Percentiles rank a stretch among this genome's conserved stretches.
phyloP scores from a whole-genome alignment of 2,888 invertebrate species.

The Palloptera scutellata region DNA sequence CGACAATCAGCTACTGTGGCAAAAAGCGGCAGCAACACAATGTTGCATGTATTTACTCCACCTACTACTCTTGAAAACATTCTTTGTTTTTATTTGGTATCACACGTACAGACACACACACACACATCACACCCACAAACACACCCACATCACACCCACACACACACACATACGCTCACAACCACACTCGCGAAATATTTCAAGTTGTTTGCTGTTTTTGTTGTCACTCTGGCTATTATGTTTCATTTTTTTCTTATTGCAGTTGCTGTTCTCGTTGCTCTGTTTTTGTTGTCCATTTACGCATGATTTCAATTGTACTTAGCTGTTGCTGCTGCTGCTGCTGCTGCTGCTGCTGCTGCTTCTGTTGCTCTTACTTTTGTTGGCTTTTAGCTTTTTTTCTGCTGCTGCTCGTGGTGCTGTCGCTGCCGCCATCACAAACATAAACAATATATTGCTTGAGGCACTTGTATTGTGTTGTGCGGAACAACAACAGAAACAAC shows the following conservation, averaged over 20 bases:
- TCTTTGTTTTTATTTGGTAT: too few relatives aligned
- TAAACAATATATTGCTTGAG: background rate
- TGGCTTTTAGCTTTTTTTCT: background rate
- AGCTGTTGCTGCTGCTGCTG: conserved; percentile 6
- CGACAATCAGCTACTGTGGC: too few relatives aligned
- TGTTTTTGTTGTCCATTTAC: conserved; percentile 30
- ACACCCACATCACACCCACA: too few relatives aligned
- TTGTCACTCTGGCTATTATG: conserved; percentile 29
- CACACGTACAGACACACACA: too few relatives aligned
- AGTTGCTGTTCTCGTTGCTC: conserved; percentile 25
- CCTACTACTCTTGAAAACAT: too few relatives aligned
- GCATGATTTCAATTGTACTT: conserved; percentile 34
- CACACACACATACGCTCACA: too few relatives aligned
- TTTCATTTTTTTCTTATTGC: conserved; percentile 29
- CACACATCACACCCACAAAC: too few relatives aligned
- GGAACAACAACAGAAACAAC: conserved; percentile 8
- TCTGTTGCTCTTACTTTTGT: background rate
- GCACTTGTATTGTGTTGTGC: too few relatives aligned
- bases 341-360: background rate
- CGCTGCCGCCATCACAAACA: background rate
- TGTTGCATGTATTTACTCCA: too few relatives aligned
- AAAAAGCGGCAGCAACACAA: too few relatives aligned
- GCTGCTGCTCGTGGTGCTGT: too few relatives aligned
- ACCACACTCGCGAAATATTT: background rate
- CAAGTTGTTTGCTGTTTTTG: background rate